phyloP scores from a whole-genome alignment of 1,140 invertebrate genomes.

The Drosophila truncata region DNA sequence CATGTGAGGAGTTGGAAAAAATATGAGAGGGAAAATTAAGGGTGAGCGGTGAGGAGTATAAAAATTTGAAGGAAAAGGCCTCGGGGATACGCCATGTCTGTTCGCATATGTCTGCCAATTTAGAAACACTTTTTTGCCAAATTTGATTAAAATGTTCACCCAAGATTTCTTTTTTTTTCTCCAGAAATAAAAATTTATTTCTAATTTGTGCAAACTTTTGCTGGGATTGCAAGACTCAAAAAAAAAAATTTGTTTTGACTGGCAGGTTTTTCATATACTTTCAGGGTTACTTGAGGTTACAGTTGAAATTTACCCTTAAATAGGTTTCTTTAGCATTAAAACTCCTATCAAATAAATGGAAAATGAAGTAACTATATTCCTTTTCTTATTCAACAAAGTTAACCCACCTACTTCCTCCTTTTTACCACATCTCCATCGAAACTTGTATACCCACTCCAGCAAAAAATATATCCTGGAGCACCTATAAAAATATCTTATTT shows the following conservation, averaged over 20 bases:
- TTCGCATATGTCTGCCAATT: slow-evolving; percentile 72
- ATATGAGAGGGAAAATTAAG: slow-evolving; percentile 2
- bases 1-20: slow-evolving; percentile 50
- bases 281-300: slow-evolving; percentile 6
- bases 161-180: slow-evolving; percentile 21
- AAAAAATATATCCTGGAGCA: slow-evolving; percentile 25
- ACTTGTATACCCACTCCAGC: slow-evolving; percentile 1
- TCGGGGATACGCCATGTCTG: slow-evolving; percentile 37
- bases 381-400: not conserved
- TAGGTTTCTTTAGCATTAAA: too few species aligned
- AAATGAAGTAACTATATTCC: too few species aligned
- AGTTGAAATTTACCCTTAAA: not conserved
- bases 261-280: slow-evolving; percentile 6
- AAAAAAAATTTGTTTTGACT: not conserved
- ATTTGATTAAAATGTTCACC: slow-evolving; percentile 78
- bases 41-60: not conserved
- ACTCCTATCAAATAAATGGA: too few species aligned
- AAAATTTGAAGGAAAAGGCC: slow-evolving; percentile 12
- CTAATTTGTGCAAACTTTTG: slow-evolving; percentile 68
- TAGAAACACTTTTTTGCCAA: slow-evolving; percentile 77
- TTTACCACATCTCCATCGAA: not conserved
- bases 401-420: not conserved
- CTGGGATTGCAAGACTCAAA: not conserved
- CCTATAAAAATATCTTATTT: slow-evolving; percentile 72
- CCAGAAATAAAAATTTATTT: slow-evolving; percentile 41